Evolutionary conservation across 2,113 vertebrate genomes (phyloP), one percentile per base, ranked within the genome.

Genomic region (Holacanthus passer): DNA sequence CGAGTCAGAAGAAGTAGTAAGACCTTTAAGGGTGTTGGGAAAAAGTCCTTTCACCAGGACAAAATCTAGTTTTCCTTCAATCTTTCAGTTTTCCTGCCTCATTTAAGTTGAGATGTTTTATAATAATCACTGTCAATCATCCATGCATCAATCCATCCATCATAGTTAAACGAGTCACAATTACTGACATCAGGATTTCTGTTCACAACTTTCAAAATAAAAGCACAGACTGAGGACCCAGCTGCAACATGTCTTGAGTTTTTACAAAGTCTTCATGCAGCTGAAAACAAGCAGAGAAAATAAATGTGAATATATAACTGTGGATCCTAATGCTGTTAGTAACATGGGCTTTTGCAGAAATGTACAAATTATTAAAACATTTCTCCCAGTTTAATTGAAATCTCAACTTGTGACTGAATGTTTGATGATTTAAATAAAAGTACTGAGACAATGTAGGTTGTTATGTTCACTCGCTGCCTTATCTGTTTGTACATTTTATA

Each of bases 181-280:
- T 4, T 22, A 35, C 2, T 19, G 19, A 37, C 11, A 41, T 35
- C 35, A 47, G 10, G 32, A 45, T 50, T 64, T 65, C 19, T 45
- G 32, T 19, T 37, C 3, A 4, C 27, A 41, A 16, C 47, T 12
- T 85, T 85, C 75, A 69, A 69, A 83, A 77, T 48, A 88, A 88
- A 82, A 75, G 71, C 71, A 58, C 39, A 20, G 19, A 19, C 47
- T 7, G 47, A 20, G 47, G 47, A 7, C 7, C 47, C 47, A 48
- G 19, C 47, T 20, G 47, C 19, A 20, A 20, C 47, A 20, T 48
- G 5, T 48, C 19, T 45, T 14, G 3, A 45, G 16, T 16, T 37
- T 60, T n/a, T 29, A 43, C 10, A 56, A 29, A 55, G 12, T 14
- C 5, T 66, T 47, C 32, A 47, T 35, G 6, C 17, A 1, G 31